A percentile compares a stretch with the other conserved stretches of the same genome.
These are phyloP conservation scores for Bembecia ichneumoniformis DNA, from an alignment of 2,888 invertebrate genomes.

Conservation along the genomic window DNA sequence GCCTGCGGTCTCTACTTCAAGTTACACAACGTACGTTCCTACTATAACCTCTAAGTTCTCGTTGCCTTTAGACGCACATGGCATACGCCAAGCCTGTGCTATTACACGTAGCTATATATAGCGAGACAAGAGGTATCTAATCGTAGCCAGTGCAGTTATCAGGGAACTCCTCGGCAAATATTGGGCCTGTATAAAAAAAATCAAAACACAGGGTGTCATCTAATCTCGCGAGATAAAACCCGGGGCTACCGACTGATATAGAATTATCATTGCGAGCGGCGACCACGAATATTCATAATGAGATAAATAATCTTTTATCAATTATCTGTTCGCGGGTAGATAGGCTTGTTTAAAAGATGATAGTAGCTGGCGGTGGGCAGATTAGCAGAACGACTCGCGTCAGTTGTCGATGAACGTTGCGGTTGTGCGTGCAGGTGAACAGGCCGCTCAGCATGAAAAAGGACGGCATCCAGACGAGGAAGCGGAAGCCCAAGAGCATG, in stretches of 20 bases:
- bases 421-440: slow-evolving; percentile 77
- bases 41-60: neutral
- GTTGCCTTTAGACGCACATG: neutral
- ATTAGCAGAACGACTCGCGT: slow-evolving; percentile 42
- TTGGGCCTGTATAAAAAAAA: slow-evolving; percentile 60
- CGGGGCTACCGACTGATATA: slow-evolving; percentile 71
- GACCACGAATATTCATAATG: slow-evolving; percentile 70
- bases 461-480: slow-evolving; percentile 97
- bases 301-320: slow-evolving; percentile 73
- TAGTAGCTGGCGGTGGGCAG: slow-evolving; percentile 43
- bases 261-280: slow-evolving; percentile 66
- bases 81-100: neutral
- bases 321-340: slow-evolving; percentile 65
- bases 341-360: slow-evolving; percentile 70
- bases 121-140: slow-evolving; percentile 49
- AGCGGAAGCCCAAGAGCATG: slow-evolving; percentile 88
- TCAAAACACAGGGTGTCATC: slow-evolving; percentile 71
- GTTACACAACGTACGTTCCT: slow-evolving; percentile 77
- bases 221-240: slow-evolving; percentile 68
- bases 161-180: slow-evolving; percentile 72
- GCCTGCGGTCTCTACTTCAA: slow-evolving; percentile 98
- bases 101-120: neutral
- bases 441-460: slow-evolving; percentile 98
- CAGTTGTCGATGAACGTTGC: neutral
- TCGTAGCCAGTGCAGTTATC: slow-evolving; percentile 53